Evolutionary conservation across 2,113 vertebrate species (phyloP), one percentile per base, ranked within the genome.

Genomic region (Sarotherodon lohbergeri): DNA sequence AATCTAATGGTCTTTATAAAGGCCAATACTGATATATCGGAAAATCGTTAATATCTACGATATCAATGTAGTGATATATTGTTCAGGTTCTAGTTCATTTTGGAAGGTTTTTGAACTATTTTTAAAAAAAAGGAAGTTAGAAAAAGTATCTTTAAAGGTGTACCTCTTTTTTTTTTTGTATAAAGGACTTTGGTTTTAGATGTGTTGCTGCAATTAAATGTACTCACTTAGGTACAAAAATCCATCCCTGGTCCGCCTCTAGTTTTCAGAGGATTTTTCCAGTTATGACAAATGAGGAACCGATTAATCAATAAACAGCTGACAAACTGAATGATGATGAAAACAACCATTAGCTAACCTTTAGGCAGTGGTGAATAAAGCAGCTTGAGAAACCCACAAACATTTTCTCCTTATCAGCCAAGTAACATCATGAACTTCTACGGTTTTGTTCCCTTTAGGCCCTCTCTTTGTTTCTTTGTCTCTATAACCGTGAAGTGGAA

Each of bases 111-210:
- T 39, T 66, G 61, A 66, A 66, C 17, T 1, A 12, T 66, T 66
- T 63, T 0, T 0, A 7, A 66, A 66, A 66, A 66, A 66, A 66
- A 19, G 16, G 29, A 48, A 29, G 68, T 29, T n/a, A 36, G 3
- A 66, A 66, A 59, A 36, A n/a, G 57, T 71, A 43, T 16, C 5
- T 7, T 63, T 11, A 63, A 36, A 0, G 17, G 59, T 10, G 24
- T 27, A 76, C 5, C 27, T 68, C 19, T 39, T 12, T 41, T 61
- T 12, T 41, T 61, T 10, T 68, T 14, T 39, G 4, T 22, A 8
- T 68, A 22, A 39, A 39, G 19, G 34, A 68, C 61, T 68, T 66
- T 39, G 2, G 34, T 39, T 66, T 66, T 2, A 66, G 39, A 66
- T 66, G 36, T 68, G 63, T 68, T 68, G 14, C 36, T 41, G 34